phyloP scores from a whole-genome alignment of 1,140 invertebrate species.

The Trichoplusia ni region DNA sequence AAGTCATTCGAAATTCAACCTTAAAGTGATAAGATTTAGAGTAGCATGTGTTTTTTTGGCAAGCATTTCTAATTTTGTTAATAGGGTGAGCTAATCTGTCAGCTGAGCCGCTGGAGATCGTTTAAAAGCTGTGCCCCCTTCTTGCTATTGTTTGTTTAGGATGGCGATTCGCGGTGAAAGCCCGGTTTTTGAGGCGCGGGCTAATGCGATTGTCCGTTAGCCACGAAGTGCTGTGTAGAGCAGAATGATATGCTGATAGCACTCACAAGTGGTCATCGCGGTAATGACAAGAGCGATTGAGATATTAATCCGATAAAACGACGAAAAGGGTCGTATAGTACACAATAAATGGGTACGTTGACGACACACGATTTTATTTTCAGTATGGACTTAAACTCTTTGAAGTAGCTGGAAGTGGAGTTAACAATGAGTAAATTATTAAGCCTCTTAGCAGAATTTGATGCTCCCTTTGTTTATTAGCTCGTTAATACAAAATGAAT shows the following conservation, averaged over 20 bases:
- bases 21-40: constrained; percentile 35
- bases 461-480: constrained; percentile 6
- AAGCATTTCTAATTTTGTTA: constrained; percentile 45
- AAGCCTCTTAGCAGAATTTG: constrained; percentile 11
- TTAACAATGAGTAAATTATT: constrained; percentile 11
- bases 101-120: constrained; percentile 77
- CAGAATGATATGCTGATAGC: constrained; percentile 43
- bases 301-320: constrained; percentile 44
- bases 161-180: constrained; percentile 71
- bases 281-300: constrained; percentile 36
- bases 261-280: constrained; percentile 35
- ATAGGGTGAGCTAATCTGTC: constrained; percentile 75
- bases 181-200: constrained; percentile 73
- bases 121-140: constrained; percentile 74
- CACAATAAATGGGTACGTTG: constrained; percentile 15
- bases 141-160: constrained; percentile 81
- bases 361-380: constrained; percentile 1
- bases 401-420: constrained; percentile 9
- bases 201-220: constrained; percentile 73
- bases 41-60: constrained; percentile 19
- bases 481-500: neutral
- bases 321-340: constrained; percentile 8
- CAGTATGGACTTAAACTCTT: neutral
- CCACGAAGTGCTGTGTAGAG: constrained; percentile 50
- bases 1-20: constrained; percentile 39